These are phyloP conservation scores for Spondyliosoma cantharus DNA, from an alignment of 2,797 vertebrate genomes.

Conservation along the genomic window DNA sequence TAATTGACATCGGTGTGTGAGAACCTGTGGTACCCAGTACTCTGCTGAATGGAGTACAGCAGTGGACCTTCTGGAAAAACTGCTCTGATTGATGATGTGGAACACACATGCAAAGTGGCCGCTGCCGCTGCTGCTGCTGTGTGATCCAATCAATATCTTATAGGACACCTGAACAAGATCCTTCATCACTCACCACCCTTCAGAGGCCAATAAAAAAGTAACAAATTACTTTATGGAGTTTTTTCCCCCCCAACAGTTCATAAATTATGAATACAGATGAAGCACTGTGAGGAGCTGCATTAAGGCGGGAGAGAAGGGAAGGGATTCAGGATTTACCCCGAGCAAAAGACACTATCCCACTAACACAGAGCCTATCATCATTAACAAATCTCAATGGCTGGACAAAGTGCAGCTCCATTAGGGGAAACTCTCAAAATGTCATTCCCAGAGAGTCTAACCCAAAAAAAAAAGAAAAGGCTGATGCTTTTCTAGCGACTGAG, in stretches of 20 bases:
- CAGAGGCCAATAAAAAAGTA: constrained; percentile 52
- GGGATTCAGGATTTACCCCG: constrained; percentile 18
- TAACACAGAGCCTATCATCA: constrained; percentile 47
- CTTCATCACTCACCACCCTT: constrained; percentile 41
- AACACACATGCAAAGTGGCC: constrained; percentile 49
- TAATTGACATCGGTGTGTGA: neutral
- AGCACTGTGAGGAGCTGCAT: constrained; percentile 49
- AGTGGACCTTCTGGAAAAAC: constrained; percentile 29
- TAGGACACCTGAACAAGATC: constrained; percentile 54
- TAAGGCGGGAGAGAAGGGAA: constrained; percentile 35
- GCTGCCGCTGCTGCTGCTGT: constrained; percentile 5
- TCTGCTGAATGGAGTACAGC: constrained; percentile 5
- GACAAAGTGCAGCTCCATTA: constrained; percentile 48
- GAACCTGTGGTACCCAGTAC: neutral
- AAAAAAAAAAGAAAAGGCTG: constrained; percentile 42
- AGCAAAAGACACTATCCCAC: constrained; percentile 24
- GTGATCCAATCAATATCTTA: constrained; percentile 55
- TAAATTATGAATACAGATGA: constrained; percentile 57
- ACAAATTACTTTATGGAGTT: constrained; percentile 44
- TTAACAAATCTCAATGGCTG: constrained; percentile 54
- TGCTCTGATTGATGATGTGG: constrained; percentile 56
- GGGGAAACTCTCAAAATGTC: constrained; percentile 56
- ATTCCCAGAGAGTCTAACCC: constrained; percentile 59
- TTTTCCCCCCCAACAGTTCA: constrained; percentile 17
- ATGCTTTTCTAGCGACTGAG: constrained; percentile 18